A percentile compares a stretch with the other conserved stretches of the same genome.
Conservation (phyloP, 2,888 invertebrate genomes). For the Choristoneura rosaceana region DNA sequence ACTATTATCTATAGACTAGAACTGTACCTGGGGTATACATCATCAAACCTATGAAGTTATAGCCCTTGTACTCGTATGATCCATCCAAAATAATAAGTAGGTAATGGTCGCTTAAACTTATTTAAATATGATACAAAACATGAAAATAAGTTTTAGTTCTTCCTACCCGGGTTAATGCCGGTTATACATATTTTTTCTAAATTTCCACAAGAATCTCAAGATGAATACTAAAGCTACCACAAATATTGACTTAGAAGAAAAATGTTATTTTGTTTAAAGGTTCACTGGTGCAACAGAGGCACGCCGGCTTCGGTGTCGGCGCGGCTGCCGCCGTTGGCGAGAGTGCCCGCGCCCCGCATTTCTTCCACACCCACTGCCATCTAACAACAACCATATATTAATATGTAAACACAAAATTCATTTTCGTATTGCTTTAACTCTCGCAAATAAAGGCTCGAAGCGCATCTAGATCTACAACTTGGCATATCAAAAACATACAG, state of each 20-base stretch:
- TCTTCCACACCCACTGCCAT: constrained; percentile 46
- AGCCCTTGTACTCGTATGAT: background rate
- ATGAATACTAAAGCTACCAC: constrained; percentile 6
- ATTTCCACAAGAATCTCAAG: background rate
- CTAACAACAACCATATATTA: constrained; percentile 10
- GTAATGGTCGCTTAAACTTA: background rate
- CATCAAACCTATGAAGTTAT: background rate
- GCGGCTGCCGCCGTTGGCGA: constrained; percentile 54
- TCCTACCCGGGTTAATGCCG: background rate
- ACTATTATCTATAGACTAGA: constrained; percentile 12
- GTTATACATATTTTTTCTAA: background rate
- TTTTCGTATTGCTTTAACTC: background rate
- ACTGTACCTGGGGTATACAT: background rate
- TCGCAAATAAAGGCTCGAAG: background rate
- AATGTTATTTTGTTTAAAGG: background rate
- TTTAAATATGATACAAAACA: background rate
- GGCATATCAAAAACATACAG: background rate
- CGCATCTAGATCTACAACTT: background rate
- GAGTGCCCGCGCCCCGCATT: constrained; percentile 49
- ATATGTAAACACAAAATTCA: background rate
- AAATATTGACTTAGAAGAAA: constrained; percentile 11
- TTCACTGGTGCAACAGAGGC: constrained; percentile 51
- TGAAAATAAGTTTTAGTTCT: background rate
- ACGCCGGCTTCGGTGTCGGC: constrained; percentile 44
- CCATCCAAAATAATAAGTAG: background rate